Percentiles rank a stretch among this genome's conserved stretches.
Conservation (phyloP, 1,140 invertebrate genomes). For the Sycobia sp. region DNA sequence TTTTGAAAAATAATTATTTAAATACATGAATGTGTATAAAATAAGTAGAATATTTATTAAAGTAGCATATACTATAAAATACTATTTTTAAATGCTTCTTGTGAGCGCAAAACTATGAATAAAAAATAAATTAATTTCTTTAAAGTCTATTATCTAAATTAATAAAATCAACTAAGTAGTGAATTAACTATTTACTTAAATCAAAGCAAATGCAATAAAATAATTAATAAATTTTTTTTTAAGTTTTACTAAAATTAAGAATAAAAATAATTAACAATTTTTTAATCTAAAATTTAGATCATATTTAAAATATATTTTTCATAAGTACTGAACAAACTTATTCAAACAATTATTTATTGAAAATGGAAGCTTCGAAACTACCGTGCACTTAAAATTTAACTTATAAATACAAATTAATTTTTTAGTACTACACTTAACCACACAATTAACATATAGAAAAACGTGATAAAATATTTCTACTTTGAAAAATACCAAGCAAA, state of each 20-base stretch:
- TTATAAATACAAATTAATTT: conserved; percentile 18
- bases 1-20: too few species aligned
- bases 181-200: too few species aligned
- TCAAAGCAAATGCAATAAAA: too few species aligned
- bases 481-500: conserved; percentile 12
- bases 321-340: not conserved
- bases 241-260: not conserved
- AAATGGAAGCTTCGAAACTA: conserved; percentile 19
- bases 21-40: too few species aligned
- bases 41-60: too few species aligned
- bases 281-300: not conserved
- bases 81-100: too few species aligned
- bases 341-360: conserved; percentile 4
- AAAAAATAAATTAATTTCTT: too few species aligned
- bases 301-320: not conserved
- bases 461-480: conserved; percentile 11
- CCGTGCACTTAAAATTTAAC: conserved; percentile 24
- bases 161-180: too few species aligned
- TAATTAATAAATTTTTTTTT: too few species aligned
- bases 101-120: too few species aligned
- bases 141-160: too few species aligned
- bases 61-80: too few species aligned
- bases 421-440: conserved; percentile 9
- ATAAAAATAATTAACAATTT: not conserved
- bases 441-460: not conserved